Evolutionary conservation across 2,113 vertebrate genomes (phyloP).

Genomic region (Pygoscelis antarcticus): DNA sequence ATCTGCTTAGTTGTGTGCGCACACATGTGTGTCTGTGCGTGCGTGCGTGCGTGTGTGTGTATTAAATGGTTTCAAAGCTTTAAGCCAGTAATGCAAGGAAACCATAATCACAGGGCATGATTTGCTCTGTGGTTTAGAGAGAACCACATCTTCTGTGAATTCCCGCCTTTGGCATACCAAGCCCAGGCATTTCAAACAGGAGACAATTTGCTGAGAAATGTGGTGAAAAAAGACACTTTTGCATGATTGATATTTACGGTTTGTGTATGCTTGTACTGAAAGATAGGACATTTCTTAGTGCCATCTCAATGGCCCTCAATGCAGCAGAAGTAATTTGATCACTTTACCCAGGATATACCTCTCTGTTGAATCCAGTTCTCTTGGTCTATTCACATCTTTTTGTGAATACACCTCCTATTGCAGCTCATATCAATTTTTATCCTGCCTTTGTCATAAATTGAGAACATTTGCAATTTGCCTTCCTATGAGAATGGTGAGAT

Average conservation of each 20-base stretch:
- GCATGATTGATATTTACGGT: neutral
- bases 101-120: slow-evolving; percentile 43
- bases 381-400: neutral
- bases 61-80: neutral
- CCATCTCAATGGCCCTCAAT: neutral
- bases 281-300: neutral
- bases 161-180: neutral
- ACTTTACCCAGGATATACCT: neutral
- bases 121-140: slow-evolving; percentile 51
- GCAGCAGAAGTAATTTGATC: neutral
- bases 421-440: neutral
- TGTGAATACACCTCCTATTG: neutral
- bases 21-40: neutral
- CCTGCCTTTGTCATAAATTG: neutral
- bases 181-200: neutral
- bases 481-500: neutral
- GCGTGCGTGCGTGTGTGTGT: neutral
- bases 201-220: neutral
- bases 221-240: neutral
- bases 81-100: slow-evolving; percentile 12
- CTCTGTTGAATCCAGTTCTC: neutral
- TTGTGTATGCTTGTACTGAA: neutral
- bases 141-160: slow-evolving; percentile 16
- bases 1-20: neutral
- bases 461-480: neutral